Percentiles rank a stretch among this genome's conserved stretches.
phyloP scores from a whole-genome alignment of 2,888 invertebrate genomes.

The Drosophila siamana region DNA sequence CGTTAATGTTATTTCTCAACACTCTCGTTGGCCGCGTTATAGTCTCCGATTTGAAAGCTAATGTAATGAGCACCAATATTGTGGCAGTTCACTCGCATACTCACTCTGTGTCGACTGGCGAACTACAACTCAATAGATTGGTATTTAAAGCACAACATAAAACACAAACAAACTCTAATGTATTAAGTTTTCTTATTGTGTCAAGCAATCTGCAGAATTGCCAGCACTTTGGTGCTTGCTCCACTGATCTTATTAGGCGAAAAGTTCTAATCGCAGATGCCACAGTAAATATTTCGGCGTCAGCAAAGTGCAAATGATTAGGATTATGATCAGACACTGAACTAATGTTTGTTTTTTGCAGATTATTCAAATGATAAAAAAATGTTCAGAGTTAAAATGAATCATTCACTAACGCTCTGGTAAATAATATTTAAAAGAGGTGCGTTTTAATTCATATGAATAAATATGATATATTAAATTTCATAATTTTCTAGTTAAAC shows the following conservation, averaged over 20 bases:
- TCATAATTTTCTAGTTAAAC: background rate
- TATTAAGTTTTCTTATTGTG: conserved; percentile 14
- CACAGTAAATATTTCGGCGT: background rate
- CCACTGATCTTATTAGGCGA: background rate
- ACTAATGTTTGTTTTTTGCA: background rate
- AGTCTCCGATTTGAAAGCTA: conserved; percentile 38
- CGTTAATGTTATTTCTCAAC: conserved; percentile 47
- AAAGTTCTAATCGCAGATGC: background rate
- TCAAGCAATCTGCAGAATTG: conserved; percentile 2
- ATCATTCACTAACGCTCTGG: no score
- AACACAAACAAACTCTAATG: conserved; percentile 44
- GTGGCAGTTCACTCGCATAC: conserved; percentile 12
- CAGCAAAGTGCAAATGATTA: background rate
- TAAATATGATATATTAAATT: no score
- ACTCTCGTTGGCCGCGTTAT: conserved; percentile 34
- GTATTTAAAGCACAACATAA: conserved; percentile 32
- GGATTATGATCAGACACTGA: background rate
- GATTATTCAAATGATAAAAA: background rate
- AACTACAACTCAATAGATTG: conserved; percentile 25
- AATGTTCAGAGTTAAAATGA: no score
- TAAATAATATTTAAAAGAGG: no score
- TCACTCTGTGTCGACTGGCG: background rate
- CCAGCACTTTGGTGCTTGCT: background rate
- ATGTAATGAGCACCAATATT: conserved; percentile 57
- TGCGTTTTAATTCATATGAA: no score